These are phyloP conservation scores for Glyptemys insculpta DNA, from an alignment of 2,797 vertebrate genomes.

Conservation along the genomic window DNA sequence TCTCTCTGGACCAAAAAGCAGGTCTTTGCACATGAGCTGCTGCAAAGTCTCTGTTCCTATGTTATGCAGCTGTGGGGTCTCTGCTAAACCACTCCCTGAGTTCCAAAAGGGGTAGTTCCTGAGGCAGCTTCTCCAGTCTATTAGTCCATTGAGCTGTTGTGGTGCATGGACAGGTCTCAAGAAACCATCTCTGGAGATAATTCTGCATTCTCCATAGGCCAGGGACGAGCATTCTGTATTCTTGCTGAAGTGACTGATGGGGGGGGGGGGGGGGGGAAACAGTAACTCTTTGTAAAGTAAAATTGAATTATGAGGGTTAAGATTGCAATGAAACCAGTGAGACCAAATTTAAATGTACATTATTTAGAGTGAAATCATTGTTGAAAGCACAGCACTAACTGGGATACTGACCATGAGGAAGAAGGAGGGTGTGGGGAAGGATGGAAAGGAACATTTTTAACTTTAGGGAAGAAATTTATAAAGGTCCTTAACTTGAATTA, in stretches of 20 bases:
- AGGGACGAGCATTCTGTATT: background rate
- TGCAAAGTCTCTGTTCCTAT: background rate
- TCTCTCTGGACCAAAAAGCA: background rate
- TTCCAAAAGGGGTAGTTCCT: background rate
- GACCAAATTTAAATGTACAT: background rate
- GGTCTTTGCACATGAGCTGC: background rate
- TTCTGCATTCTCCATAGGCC: background rate
- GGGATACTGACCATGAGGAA: background rate
- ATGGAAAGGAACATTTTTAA: background rate
- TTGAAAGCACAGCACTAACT: background rate
- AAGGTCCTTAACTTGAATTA: background rate
- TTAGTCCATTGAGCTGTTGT: background rate
- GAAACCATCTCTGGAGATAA: background rate
- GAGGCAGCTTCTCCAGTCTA: background rate
- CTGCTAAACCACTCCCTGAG: background rate
- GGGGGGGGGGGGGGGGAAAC: fast-evolving
- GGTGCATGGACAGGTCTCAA: background rate
- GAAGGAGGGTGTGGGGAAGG: background rate
- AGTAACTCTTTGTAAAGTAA: background rate
- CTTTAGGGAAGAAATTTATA: background rate
- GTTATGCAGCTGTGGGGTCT: background rate
- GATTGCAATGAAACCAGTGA: background rate
- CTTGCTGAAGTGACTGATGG: background rate
- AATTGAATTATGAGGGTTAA: background rate
- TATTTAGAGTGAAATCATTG: background rate